Percentiles rank a stretch among this genome's conserved stretches.
Evolutionary conservation across 1,140 invertebrate species (phyloP).

Genomic region (Campodea augens): DNA sequence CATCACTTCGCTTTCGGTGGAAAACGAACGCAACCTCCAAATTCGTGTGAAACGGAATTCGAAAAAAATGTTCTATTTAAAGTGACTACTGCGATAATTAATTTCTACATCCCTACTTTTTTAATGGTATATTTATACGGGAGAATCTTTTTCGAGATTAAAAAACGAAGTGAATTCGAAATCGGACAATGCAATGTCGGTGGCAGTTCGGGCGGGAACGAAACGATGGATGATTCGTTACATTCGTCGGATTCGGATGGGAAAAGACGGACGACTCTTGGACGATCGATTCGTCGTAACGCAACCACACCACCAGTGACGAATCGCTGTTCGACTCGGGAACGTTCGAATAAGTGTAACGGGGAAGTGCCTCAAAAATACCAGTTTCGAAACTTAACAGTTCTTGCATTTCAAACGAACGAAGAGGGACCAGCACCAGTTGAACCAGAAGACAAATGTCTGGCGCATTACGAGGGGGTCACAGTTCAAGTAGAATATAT

Average conservation of each 20-base stretch:
- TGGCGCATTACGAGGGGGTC: constrained; percentile 15
- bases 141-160: constrained; percentile 31
- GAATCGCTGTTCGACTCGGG: constrained; percentile 6
- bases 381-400: constrained; percentile 6
- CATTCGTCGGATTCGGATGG: constrained; percentile 6
- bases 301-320: too few relatives aligned
- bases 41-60: constrained; percentile 34
- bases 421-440: neutral
- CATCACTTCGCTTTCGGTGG: constrained; percentile 21
- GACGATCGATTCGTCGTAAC: constrained; percentile 7
- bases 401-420: constrained; percentile 6
- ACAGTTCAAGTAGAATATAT: constrained; percentile 18
- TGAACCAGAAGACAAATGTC: constrained; percentile 1
- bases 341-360: neutral
- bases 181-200: constrained; percentile 14
- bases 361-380: neutral
- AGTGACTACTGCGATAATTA: constrained; percentile 31
- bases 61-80: constrained; percentile 26
- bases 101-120: constrained; percentile 34
- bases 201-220: neutral
- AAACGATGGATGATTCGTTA: constrained; percentile 12
- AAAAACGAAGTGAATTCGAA: constrained; percentile 27
- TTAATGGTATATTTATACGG: constrained; percentile 33
- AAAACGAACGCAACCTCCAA: constrained; percentile 13
- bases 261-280: constrained; percentile 8